These are phyloP conservation scores for Sebastes wilsoni DNA, from an alignment of 2,797 vertebrate species.

Conservation along the genomic window DNA sequence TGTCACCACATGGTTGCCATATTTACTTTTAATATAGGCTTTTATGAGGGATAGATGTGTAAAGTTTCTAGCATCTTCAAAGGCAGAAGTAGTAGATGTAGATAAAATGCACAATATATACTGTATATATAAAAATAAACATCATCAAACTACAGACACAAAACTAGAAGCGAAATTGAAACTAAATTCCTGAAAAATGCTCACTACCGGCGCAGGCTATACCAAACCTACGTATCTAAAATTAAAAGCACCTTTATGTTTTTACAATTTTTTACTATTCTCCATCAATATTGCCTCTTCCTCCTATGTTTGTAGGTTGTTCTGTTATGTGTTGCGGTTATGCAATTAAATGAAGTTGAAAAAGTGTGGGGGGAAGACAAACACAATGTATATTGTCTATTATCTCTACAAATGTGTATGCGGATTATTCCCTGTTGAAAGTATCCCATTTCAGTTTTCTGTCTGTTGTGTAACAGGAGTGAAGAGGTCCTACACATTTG, in stretches of 20 bases:
- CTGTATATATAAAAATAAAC: too few relatives aligned
- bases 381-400: background rate
- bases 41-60: background rate
- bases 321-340: background rate
- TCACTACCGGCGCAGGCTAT: background rate
- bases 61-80: background rate
- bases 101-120: background rate
- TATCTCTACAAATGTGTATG: background rate
- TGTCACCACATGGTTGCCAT: background rate
- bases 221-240: background rate
- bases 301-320: background rate
- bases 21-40: background rate
- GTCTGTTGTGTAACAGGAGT: slow-evolving; percentile 79
- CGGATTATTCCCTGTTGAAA: background rate
- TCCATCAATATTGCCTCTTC: background rate
- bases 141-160: background rate
- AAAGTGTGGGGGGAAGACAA: background rate
- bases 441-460: background rate
- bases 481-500: slow-evolving; percentile 92
- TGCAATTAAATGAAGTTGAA: background rate
- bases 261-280: background rate
- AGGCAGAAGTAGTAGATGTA: background rate
- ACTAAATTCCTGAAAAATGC: background rate
- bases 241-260: background rate
- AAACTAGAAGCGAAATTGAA: background rate